phyloP scores from a whole-genome alignment of 2,888 invertebrate genomes.

The Lycophotia porphyrea region DNA sequence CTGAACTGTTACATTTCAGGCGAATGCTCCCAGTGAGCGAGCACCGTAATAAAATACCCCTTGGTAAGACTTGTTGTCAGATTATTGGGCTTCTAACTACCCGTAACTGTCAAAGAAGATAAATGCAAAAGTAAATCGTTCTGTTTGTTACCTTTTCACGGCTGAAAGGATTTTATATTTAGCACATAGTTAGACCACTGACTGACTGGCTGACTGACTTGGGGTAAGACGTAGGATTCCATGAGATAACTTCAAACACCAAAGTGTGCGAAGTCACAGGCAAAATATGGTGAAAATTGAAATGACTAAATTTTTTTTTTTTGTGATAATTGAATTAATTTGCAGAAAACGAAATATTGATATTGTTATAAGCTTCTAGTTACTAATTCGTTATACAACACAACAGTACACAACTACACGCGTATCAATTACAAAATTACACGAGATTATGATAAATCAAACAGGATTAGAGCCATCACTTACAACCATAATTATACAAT shows the following conservation, averaged over 20 bases:
- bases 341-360: not conserved
- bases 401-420: not conserved
- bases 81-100: not conserved
- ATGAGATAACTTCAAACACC: not conserved
- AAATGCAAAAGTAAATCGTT: not conserved
- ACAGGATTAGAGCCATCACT: not conserved
- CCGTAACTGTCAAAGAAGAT: not conserved
- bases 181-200: not conserved
- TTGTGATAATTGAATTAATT: conserved; percentile 5
- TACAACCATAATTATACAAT: not conserved
- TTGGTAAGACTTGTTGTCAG: not conserved
- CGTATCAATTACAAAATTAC: not conserved
- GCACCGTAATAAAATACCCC: no score
- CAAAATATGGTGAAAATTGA: not conserved
- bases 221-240: not conserved
- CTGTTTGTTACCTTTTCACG: not conserved
- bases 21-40: not conserved
- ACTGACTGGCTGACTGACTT: no score
- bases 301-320: no score
- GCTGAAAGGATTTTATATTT: not conserved
- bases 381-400: no score
- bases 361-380: not conserved
- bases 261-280: not conserved
- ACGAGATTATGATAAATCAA: not conserved
- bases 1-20: no score